phyloP scores from a whole-genome alignment of 1,140 invertebrate genomes.

The Marisa cornuarietis region DNA sequence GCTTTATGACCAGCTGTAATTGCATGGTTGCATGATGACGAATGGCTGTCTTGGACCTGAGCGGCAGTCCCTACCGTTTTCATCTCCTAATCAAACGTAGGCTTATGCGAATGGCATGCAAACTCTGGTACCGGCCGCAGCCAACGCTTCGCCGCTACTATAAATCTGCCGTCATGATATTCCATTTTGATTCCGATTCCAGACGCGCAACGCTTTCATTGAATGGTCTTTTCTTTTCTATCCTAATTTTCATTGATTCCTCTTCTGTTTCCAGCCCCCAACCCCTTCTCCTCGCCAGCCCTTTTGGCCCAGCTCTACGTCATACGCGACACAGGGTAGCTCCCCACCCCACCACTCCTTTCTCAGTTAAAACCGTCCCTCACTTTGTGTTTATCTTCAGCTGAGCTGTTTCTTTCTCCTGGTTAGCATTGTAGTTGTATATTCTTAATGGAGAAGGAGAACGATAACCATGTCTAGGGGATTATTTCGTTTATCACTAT shows the following conservation, averaged over 20 bases:
- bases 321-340: no score
- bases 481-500: no score
- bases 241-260: constrained; percentile 3
- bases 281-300: no score
- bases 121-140: background rate
- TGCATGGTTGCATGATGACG: constrained; percentile 2
- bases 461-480: no score
- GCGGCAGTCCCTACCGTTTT: constrained; percentile 7
- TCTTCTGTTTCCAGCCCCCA: background rate
- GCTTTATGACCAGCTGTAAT: constrained; percentile 11
- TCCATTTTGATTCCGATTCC: constrained; percentile 12
- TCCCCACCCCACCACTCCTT: no score
- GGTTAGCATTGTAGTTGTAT: no score
- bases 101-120: constrained; percentile 13
- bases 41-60: background rate
- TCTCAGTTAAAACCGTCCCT: no score
- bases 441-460: no score
- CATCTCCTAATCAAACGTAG: constrained; percentile 20
- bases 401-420: no score
- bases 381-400: no score
- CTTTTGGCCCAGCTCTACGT: no score
- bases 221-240: no score
- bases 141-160: background rate
- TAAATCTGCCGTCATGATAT: constrained; percentile 15
- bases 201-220: background rate